Evolutionary conservation across 2,888 invertebrate species (phyloP).

Genomic region (Netelia melanura): DNA sequence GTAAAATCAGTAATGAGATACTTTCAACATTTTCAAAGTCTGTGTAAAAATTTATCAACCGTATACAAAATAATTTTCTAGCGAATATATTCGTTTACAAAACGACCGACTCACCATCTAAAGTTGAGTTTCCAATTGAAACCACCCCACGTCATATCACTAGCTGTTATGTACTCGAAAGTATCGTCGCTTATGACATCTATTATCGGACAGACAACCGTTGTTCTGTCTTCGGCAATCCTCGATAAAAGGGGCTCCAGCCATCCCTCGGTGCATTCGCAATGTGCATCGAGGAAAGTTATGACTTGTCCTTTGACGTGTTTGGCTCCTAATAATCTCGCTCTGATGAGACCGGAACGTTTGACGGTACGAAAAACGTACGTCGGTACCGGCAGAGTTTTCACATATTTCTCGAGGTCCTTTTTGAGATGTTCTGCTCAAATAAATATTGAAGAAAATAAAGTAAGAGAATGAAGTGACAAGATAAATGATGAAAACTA

Average conservation of each 20-base stretch:
- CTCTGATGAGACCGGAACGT: constrained; percentile 97
- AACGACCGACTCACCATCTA: constrained; percentile 91
- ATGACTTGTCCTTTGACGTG: constrained; percentile 96
- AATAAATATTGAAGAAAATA: constrained; percentile 61
- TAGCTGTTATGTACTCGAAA: constrained; percentile 99
- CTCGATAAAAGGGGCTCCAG: constrained; percentile 96
- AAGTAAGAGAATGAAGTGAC: constrained; percentile 5
- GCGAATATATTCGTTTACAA: not conserved
- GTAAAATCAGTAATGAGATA: constrained; percentile 32
- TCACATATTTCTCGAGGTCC: constrained; percentile 95
- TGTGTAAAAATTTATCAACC: not conserved
- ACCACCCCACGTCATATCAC: constrained; percentile 99
- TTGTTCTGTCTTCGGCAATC: constrained; percentile 95
- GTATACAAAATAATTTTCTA: not conserved
- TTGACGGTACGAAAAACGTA: constrained; percentile 95
- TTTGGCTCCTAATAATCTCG: constrained; percentile 96
- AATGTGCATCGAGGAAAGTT: constrained; percentile 99
- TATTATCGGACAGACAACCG: constrained; percentile 99
- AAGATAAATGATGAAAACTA: constrained; percentile 22
- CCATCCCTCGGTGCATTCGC: constrained; percentile 99
- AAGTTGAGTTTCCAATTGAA: constrained; percentile 99
- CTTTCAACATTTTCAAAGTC: not conserved
- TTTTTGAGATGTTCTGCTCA: constrained; percentile 93
- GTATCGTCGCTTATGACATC: constrained; percentile 99
- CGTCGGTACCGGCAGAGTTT: constrained; percentile 93